Base-by-base conservation (phyloP, 2,797 vertebrate species). In the Etheostoma nigrum region DNA sequence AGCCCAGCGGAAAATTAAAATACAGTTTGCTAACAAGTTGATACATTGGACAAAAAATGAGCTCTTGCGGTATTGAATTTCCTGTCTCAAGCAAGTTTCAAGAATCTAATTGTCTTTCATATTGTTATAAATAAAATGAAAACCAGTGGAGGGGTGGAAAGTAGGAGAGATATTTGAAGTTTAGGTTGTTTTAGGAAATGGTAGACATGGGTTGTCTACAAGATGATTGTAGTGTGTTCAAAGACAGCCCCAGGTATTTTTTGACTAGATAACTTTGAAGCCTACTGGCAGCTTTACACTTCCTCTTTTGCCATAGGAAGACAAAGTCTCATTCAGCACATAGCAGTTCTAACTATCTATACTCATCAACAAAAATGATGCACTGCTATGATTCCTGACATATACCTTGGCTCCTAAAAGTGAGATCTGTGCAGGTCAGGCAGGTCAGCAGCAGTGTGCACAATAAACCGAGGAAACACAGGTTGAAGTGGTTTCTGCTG, bases 361-460 rank as follows among this genome's bases (percentile, higher is more conserved):
- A 33, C 36, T 59, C 49, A 74, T 73, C 76, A 67, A 40, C 57
- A 54, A 30, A 47, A 59, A 70, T 48, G 4, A 71, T 51, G 2
- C 27, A 4, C 14, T 21, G 68, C 59, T 54, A 10, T 2, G 40
- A 66, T 45, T 86, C 47, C 71, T 30, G 66, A 64, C 65, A 53
- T n/a, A 55, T 67, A 63, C 53, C 36, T 27, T 30, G 23, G 15
- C 36, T 44, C 19, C 49, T 23, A 45, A 45, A 65, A 42, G 27
- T 45, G 54, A 76, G 42, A 36, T 40, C 10, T n/a, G 16, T 12
- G 19, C 45, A 64, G 80, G 72, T 76, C 68, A 69, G 49, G 13
- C 60, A 49, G 74, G 72, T 72, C 81, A 61, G 65, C 60, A 40
- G 55, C 58, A 33, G 52, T 11, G 57, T 45, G 59, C 40, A 33